Evolutionary conservation across 2,113 vertebrate genomes (phyloP).

Genomic region (Elephas maximus): DNA sequence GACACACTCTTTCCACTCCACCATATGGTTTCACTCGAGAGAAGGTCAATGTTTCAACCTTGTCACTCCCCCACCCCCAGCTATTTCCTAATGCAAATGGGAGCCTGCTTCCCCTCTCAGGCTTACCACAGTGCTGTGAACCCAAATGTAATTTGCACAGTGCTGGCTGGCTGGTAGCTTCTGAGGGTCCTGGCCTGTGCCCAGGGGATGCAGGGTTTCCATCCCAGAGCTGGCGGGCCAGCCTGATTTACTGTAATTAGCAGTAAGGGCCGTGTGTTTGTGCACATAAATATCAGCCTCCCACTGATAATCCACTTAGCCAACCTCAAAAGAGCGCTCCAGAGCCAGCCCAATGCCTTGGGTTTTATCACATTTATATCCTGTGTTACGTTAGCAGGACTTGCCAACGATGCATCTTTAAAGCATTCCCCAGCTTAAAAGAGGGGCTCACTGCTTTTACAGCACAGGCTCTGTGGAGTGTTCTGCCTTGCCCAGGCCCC

Average conservation of each 20-base stretch:
- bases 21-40: neutral
- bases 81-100: conserved; percentile 43
- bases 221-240: conserved; percentile 66
- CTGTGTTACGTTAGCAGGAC: conserved; percentile 67
- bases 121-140: neutral
- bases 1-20: neutral
- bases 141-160: neutral
- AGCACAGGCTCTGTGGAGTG: neutral
- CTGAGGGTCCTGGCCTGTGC: conserved; percentile 31
- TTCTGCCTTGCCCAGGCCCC: conserved; percentile 1
- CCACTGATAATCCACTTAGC: conserved; percentile 79
- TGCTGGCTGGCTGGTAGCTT: neutral
- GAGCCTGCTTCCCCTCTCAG: conserved; percentile 15
- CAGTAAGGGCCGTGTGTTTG: conserved; percentile 79
- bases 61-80: neutral
- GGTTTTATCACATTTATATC: conserved; percentile 78
- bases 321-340: conserved; percentile 84
- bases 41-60: neutral
- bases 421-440: conserved; percentile 53
- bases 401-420: conserved; percentile 58
- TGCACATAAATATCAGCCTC: conserved; percentile 76
- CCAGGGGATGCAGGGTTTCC: neutral
- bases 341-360: conserved; percentile 60
- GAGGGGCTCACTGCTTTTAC: conserved; percentile 25
- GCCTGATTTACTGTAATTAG: conserved; percentile 79